Evolutionary conservation across 2,797 vertebrate species (phyloP).

Genomic region (Staurois parvus): DNA sequence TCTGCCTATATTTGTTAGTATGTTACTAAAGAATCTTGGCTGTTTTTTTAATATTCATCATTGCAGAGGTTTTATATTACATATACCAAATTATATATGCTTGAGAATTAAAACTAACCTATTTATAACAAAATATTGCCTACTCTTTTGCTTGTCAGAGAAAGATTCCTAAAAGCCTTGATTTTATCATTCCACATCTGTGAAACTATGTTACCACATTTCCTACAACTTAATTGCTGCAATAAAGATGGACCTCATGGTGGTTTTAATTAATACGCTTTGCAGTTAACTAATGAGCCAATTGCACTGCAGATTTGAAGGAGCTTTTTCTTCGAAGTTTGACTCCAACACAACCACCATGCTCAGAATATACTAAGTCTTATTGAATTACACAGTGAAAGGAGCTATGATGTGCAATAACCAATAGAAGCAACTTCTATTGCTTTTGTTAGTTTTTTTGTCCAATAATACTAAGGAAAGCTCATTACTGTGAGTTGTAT

Average conservation of each 20-base stretch:
- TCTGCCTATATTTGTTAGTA: background rate
- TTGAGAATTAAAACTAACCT: background rate
- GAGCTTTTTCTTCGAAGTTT: background rate
- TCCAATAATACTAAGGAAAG: background rate
- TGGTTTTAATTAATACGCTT: conserved; percentile 9
- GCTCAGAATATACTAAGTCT: background rate
- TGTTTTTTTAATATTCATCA: background rate
- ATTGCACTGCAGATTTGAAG: background rate
- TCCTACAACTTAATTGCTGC: background rate
- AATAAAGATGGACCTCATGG: conserved; percentile 17
- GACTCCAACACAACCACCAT: background rate
- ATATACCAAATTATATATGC: background rate
- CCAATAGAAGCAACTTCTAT: background rate
- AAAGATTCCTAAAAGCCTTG: background rate
- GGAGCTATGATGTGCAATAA: background rate
- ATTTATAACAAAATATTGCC: background rate
- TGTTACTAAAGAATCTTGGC: no score
- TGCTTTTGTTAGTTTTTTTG: no score
- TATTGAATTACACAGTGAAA: background rate
- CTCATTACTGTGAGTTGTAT: background rate
- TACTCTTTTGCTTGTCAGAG: background rate
- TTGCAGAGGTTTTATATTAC: no score
- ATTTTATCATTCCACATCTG: background rate
- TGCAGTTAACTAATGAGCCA: conserved; percentile 4
- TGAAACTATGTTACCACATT: background rate